Conservation (phyloP, 2,113 vertebrate genomes). For the Xerus inauris region DNA sequence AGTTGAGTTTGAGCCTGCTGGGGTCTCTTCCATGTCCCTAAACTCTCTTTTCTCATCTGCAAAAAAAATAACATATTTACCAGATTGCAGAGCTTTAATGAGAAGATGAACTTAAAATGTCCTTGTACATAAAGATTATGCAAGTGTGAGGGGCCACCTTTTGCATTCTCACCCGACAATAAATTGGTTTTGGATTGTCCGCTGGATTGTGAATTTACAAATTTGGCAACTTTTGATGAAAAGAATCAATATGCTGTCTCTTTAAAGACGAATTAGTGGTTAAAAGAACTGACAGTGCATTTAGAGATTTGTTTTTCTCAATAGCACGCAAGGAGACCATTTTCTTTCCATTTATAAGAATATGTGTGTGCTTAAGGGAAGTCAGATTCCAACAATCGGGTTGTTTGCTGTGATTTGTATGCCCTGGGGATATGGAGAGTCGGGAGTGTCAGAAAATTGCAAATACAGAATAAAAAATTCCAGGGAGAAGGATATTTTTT, state of each 20-base stretch:
- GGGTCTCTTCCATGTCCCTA: neutral
- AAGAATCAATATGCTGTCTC: constrained; percentile 72
- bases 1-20: neutral
- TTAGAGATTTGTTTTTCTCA: constrained; percentile 69
- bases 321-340: constrained; percentile 55
- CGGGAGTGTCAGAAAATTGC: constrained; percentile 48
- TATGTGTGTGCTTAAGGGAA: constrained; percentile 53
- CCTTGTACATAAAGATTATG: neutral
- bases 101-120: neutral
- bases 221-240: constrained; percentile 65
- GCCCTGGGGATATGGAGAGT: constrained; percentile 49
- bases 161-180: neutral
- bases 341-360: constrained; percentile 73
- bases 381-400: constrained; percentile 36
- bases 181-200: constrained; percentile 26
- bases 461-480: constrained; percentile 42
- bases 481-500: neutral
- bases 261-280: constrained; percentile 76
- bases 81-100: neutral
- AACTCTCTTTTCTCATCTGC: neutral
- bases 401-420: constrained; percentile 73
- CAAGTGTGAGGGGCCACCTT: neutral
- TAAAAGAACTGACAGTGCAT: constrained; percentile 61
- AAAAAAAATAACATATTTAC: neutral
- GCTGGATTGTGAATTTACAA: constrained; percentile 43